Base-by-base conservation (phyloP, 2,113 vertebrate genomes). In the Epinephelus lanceolatus region DNA sequence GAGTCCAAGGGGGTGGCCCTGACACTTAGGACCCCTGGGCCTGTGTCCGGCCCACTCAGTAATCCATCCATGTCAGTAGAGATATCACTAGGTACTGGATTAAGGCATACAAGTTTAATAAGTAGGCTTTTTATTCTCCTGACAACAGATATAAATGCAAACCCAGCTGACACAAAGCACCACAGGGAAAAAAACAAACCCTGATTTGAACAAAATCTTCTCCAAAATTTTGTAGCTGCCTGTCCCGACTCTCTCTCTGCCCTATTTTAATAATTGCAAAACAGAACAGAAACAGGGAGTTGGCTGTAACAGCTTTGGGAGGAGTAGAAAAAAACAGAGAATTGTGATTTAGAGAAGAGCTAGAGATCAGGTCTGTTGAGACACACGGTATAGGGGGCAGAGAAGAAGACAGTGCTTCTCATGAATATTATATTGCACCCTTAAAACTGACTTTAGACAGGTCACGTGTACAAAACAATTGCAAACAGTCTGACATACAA, bases 351-450 rank as follows among this genome's bases (percentile, higher is more conserved):
- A 81, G 59, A 62, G 75, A 71, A 61, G 77, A 76, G 42, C 59
- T 60, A 45, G 14, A 79, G 60, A 77, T 78, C 66, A 71, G 60
- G 40, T 52, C 75, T 81, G 63, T 59, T 60, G 75, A 81, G 71
- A 89, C 59, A 74, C 2, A 78, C 21, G 62, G 33, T 11, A 11
- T 1, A 8, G 37, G 67, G 19, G 85, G 78, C 63, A 69, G 60
- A 52, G 37, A 67, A 66, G 59, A 37, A 71, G 30, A 72, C 18
- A 18, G 45, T 0, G 1, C 30, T 56, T 17, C 57, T 75, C 55
- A 56, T 71, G 37, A 83, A 80, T 81, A 85, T 69, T 30, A 47
- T 33, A n/a, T 23, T 68, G 10, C 30, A 21, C n/a, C 19, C 6
- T 27, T 51, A 10, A 63, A 79, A 55, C 57, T n/a, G 40, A 65